A percentile compares a stretch with the other conserved stretches of the same genome.
These are phyloP conservation scores for Tiliqua scincoides DNA, from an alignment of 2,113 vertebrate species.

Conservation along the genomic window DNA sequence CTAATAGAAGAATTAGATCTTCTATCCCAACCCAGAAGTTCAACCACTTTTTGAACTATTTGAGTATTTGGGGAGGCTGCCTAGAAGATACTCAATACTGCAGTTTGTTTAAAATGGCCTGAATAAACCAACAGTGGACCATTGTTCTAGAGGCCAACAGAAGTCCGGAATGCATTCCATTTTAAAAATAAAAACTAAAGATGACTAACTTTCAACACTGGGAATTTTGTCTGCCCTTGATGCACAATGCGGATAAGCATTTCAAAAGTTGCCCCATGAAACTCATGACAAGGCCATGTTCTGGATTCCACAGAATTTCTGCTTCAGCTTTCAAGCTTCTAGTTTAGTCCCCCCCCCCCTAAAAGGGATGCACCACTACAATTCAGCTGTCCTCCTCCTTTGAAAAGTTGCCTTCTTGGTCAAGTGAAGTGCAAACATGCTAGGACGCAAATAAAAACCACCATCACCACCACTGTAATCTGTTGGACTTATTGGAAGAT, in stretches of 20 bases:
- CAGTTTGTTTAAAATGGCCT: background rate
- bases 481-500: constrained; percentile 44
- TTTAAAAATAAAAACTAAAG: background rate
- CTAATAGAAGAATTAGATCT: background rate
- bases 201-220: background rate
- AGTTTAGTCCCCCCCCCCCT: background rate
- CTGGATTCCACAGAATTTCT: background rate
- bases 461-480: constrained; percentile 53
- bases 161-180: background rate
- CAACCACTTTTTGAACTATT: background rate
- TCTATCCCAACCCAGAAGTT: background rate
- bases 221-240: background rate
- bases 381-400: background rate
- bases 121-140: background rate
- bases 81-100: background rate
- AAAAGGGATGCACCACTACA: background rate
- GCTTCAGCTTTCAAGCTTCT: background rate
- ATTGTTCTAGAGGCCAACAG: background rate
- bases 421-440: constrained; percentile 51
- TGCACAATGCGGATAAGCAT: background rate
- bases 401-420: constrained; percentile 60
- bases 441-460: constrained; percentile 24
- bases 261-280: background rate
- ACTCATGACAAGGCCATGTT: background rate
- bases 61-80: background rate